Percentiles rank a stretch among this genome's conserved stretches.
These are phyloP conservation scores for Pteropus alecto DNA, from an alignment of 2,113 vertebrate species.

Conservation along the genomic window DNA sequence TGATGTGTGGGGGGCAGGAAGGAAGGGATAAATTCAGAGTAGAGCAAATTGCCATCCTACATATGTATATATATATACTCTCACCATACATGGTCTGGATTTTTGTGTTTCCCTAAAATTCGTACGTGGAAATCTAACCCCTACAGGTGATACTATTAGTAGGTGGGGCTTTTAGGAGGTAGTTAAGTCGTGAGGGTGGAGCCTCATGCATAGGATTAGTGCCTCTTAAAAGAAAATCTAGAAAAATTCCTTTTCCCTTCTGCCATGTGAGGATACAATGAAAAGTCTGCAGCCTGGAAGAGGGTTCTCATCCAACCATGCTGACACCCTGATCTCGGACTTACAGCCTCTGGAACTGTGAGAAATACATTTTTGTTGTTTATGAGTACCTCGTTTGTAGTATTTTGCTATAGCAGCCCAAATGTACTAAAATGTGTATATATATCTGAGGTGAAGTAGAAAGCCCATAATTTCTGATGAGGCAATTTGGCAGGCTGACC, in stretches of 20 bases:
- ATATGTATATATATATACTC: fast-evolving
- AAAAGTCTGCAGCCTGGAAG: background rate
- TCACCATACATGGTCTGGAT: background rate
- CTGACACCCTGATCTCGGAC: background rate
- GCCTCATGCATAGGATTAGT: background rate
- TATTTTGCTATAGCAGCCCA: background rate
- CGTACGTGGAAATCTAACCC: background rate
- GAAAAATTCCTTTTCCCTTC: background rate
- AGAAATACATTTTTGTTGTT: background rate
- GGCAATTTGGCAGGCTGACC: background rate
- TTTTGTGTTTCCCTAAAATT: background rate
- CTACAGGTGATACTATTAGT: background rate
- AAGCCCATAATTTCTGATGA: background rate
- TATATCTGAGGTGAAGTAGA: background rate
- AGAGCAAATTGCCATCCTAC: background rate
- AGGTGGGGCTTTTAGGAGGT: background rate
- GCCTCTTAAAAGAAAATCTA: background rate
- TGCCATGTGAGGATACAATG: background rate
- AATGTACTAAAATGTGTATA: background rate
- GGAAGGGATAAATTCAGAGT: background rate
- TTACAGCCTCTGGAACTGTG: background rate
- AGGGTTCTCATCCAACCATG: too few relatives aligned
- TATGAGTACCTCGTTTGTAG: background rate
- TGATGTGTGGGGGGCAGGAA: background rate
- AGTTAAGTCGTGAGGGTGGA: background rate